phyloP scores from a whole-genome alignment of 2,113 vertebrate species.

The Progne subis region DNA sequence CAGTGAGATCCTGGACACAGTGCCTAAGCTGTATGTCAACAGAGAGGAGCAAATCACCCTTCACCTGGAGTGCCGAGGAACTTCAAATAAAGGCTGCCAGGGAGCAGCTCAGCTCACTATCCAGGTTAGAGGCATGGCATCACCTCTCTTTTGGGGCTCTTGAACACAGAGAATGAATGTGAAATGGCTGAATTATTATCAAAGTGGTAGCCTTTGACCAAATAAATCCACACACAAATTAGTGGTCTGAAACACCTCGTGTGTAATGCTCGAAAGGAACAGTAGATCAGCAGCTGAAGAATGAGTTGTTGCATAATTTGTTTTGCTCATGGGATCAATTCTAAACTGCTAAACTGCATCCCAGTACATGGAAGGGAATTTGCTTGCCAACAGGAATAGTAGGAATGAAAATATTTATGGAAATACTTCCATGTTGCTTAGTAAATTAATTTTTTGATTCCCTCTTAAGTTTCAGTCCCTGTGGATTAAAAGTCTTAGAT shows the following conservation, averaged over 20 bases:
- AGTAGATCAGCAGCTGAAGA: neutral
- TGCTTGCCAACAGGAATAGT: neutral
- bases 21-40: constrained; percentile 90
- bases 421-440: neutral
- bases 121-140: constrained; percentile 74
- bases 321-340: neutral
- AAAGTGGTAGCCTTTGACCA: neutral
- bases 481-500: neutral
- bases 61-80: constrained; percentile 87
- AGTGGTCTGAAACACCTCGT: neutral
- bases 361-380: neutral
- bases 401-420: neutral
- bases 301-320: neutral
- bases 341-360: neutral
- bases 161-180: neutral
- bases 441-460: neutral
- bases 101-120: constrained; percentile 87
- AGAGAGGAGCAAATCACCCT: constrained; percentile 89
- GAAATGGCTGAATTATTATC: neutral
- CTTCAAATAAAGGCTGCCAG: constrained; percentile 85
- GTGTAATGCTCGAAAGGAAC: neutral
- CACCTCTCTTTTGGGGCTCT: neutral
- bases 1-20: constrained; percentile 84
- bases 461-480: neutral
- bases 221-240: rapidly evolving